Percentiles rank a stretch among this genome's conserved stretches.
These are phyloP conservation scores for Epinephelus coioides DNA, from an alignment of 2,797 vertebrate species.

Conservation along the genomic window DNA sequence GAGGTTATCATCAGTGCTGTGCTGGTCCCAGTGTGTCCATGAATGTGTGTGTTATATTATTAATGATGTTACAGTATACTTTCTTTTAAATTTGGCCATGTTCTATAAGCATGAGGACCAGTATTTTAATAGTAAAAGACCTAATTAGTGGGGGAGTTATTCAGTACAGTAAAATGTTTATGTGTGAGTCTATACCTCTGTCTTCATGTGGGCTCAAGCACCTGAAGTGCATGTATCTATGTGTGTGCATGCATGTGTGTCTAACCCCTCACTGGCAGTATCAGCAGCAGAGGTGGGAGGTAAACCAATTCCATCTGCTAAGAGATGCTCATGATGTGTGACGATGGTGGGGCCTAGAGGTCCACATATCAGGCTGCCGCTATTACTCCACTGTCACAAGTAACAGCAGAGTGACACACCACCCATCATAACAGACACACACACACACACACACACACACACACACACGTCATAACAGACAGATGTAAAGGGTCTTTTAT, in stretches of 20 bases:
- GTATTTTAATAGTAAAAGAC: constrained; percentile 23
- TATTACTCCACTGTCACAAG: constrained; percentile 18
- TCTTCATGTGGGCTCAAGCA: not conserved
- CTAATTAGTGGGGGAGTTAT: constrained; percentile 13
- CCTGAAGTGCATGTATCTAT: not conserved
- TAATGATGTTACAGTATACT: constrained; percentile 59
- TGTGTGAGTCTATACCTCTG: not conserved
- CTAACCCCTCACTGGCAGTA: constrained; percentile 24
- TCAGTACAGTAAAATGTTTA: constrained; percentile 23
- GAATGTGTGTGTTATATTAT: constrained; percentile 64
- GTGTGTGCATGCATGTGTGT: constrained; percentile 13
- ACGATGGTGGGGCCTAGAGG: not conserved
- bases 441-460: not conserved
- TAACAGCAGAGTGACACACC: constrained; percentile 8
- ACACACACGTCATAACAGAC: not conserved
- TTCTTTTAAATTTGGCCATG: constrained; percentile 53
- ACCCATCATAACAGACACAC: constrained; percentile 12
- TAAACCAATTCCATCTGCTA: constrained; percentile 51
- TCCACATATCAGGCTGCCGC: constrained; percentile 22
- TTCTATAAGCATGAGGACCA: constrained; percentile 15
- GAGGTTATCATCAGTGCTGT: constrained; percentile 58
- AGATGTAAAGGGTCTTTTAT: not conserved
- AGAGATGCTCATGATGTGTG: constrained; percentile 37
- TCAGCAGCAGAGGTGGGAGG: constrained; percentile 31
- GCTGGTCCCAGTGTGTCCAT: constrained; percentile 45